Evolutionary conservation across 2,888 invertebrate species (phyloP).

Genomic region (Oligia strigilis): DNA sequence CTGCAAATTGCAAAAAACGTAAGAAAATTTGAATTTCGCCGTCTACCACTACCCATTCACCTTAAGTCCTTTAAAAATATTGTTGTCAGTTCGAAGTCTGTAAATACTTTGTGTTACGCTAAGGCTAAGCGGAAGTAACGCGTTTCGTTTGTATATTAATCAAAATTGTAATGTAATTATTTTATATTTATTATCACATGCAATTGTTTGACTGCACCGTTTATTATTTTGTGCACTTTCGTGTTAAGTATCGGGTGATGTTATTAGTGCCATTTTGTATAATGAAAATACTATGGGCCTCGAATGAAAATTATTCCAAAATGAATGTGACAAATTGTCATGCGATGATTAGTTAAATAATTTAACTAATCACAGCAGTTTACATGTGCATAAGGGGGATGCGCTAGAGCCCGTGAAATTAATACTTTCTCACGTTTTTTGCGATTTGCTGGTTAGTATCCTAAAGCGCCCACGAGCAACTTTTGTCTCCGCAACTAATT

Average conservation of each 20-base stretch:
- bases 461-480: too few relatives aligned
- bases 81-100: slow-evolving; percentile 9
- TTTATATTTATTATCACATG: slow-evolving; percentile 35
- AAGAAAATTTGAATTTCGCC: not conserved
- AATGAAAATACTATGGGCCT: slow-evolving; percentile 54
- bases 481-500: too few relatives aligned
- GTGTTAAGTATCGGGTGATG: slow-evolving; percentile 47
- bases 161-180: slow-evolving; percentile 12
- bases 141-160: slow-evolving; percentile 29
- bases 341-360: too few relatives aligned
- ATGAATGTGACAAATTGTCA: not conserved
- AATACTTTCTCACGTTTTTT: not conserved
- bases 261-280: slow-evolving; percentile 55
- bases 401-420: not conserved
- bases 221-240: slow-evolving; percentile 47
- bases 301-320: not conserved
- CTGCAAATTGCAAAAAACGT: not conserved
- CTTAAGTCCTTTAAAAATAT: not conserved
- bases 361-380: too few relatives aligned
- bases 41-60: too few relatives aligned
- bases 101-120: slow-evolving; percentile 29
- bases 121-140: slow-evolving; percentile 16
- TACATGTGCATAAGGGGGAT: too few relatives aligned
- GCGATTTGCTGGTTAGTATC: not conserved
- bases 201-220: slow-evolving; percentile 52